Percentiles rank a stretch among this genome's conserved stretches.
These are phyloP conservation scores for Pteria penguin DNA, from an alignment of 2,888 invertebrate species.

Conservation along the genomic window DNA sequence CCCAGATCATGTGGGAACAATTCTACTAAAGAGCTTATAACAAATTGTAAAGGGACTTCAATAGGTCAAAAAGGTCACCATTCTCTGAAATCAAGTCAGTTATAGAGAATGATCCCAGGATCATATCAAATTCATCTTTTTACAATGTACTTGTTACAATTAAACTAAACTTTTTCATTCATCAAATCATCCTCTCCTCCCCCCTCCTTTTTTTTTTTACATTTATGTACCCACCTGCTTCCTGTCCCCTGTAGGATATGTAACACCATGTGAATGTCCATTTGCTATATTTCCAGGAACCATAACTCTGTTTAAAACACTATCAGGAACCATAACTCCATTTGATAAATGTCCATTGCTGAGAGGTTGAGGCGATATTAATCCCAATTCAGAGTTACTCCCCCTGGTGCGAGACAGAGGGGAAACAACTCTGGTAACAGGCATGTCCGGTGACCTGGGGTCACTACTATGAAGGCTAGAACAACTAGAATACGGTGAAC, in stretches of 20 bases:
- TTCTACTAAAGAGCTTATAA: too few relatives aligned
- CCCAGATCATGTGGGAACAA: too few relatives aligned
- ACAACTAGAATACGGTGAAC: conserved; percentile 72
- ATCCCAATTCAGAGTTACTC: conserved; percentile 38
- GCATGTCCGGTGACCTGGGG: conserved; percentile 64
- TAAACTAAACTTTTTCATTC: neutral
- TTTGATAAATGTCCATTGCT: conserved; percentile 29
- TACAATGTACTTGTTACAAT: too few relatives aligned
- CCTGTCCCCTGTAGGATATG: conserved; percentile 52
- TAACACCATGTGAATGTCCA: conserved; percentile 53
- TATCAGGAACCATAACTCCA: conserved; percentile 17
- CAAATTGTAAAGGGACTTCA: too few relatives aligned
- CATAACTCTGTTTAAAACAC: conserved; percentile 22
- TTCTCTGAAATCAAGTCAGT: too few relatives aligned
- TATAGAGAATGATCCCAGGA: too few relatives aligned
- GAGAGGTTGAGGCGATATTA: conserved; percentile 38
- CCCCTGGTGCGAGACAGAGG: conserved; percentile 33
- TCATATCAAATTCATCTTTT: too few relatives aligned
- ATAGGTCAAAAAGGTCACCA: too few relatives aligned
- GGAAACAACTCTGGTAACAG: conserved; percentile 51
- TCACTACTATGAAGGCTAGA: conserved; percentile 62
- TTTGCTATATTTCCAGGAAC: conserved; percentile 25
- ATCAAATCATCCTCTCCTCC: neutral
- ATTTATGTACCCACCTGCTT: conserved; percentile 53
- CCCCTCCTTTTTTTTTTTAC: neutral